Evolutionary conservation across 2,888 invertebrate genomes (phyloP).

Genomic region (Mantis religiosa): DNA sequence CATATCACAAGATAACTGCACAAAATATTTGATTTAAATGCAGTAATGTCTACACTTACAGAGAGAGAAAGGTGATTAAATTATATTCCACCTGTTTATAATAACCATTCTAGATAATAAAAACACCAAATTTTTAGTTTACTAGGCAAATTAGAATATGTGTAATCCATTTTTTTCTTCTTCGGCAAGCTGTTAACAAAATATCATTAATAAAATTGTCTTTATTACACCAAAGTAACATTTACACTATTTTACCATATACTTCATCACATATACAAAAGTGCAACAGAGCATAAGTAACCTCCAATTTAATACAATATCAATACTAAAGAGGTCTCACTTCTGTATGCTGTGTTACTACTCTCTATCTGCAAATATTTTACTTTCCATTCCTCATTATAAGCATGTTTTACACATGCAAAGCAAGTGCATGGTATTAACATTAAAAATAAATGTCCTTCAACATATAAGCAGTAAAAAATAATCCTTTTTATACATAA

Average conservation of each 20-base stretch:
- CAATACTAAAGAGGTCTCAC: background rate
- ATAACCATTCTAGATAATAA: background rate
- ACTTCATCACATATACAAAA: background rate
- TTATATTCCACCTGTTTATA: background rate
- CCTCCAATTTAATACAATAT: background rate
- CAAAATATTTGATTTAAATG: background rate
- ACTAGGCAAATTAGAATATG: background rate
- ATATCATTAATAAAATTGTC: background rate
- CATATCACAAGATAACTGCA: background rate
- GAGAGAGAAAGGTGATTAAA: background rate
- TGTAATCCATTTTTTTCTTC: background rate
- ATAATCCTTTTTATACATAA: background rate
- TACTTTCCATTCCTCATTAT: background rate
- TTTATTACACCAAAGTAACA: background rate
- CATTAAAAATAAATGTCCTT: background rate
- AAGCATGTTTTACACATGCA: background rate
- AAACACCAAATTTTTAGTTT: background rate
- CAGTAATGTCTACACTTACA: background rate
- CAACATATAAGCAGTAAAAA: background rate
- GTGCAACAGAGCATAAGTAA: background rate
- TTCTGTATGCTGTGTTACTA: background rate
- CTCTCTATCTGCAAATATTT: background rate
- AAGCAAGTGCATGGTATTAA: background rate
- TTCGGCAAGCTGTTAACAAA: background rate
- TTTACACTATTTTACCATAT: background rate